Evolutionary conservation across 1,140 invertebrate species (phyloP), one percentile per base, ranked within the genome.

Genomic region (Berghia stephanieae): DNA sequence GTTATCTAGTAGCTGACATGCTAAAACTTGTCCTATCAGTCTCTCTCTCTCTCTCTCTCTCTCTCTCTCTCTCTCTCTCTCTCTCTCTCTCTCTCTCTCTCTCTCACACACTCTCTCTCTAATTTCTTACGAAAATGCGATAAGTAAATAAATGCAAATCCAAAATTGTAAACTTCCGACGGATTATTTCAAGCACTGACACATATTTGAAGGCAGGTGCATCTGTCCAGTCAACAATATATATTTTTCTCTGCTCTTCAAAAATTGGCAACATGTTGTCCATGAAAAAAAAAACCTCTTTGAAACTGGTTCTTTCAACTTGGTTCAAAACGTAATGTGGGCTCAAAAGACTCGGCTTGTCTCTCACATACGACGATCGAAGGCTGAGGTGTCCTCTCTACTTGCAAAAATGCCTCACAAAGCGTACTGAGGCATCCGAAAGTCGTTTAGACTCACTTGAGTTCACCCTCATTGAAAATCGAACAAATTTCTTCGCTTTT

Each of bases 211-310:
- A 67, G 16, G 49, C 60, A 46, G 24, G 18, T 18, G 24, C 38
- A 44, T 40, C 13, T 24, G 38, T 10, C 34, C 36, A 57, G 18
- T 60, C 52, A 83, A 83, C 73, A 83, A 83, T 4, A 67, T 68
- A 0, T 81, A 77, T 2, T 79, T 83, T 24, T 72, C 43, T 18
- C 81, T 86, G 52, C 77, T 81, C 24, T 84, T 85, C 49, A 10
- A 49, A 57, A 21, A 57, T 4, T 6, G 55, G 31, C 18, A 31
- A 24, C 31, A 57, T 57, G 55, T 57, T 57, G n/a, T 57, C 34
- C 44, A 42, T 46, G 27, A 49, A 49, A 71, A 27, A 46, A 21
- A 31, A 71, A 71, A 34, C 49, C 68, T 6, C n/a, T n/a, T n/a
- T n/a, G n/a, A n/a, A n/a, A n/a, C n/a, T n/a, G n/a, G n/a, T n/a